A percentile compares a stretch with the other conserved stretches of the same genome.
These are phyloP conservation scores for Danio aesculapii DNA, from an alignment of 2,797 vertebrate genomes.

Conservation along the genomic window DNA sequence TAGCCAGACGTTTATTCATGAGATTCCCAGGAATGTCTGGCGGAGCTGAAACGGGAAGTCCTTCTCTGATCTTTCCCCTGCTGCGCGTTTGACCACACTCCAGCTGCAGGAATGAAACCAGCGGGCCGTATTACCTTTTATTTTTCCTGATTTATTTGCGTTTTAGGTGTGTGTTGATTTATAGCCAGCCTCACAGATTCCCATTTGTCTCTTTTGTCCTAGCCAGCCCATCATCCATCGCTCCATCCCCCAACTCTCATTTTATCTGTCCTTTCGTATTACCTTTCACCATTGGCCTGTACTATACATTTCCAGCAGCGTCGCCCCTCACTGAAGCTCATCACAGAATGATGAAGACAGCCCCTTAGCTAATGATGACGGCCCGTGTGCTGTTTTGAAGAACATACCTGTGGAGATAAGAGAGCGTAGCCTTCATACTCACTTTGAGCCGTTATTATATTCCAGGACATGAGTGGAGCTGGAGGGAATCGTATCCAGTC, in stretches of 20 bases:
- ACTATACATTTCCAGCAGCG: conserved; percentile 33
- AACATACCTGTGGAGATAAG: conserved; percentile 44
- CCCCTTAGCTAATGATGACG: conserved; percentile 34
- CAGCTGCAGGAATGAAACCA: not conserved
- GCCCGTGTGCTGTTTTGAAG: conserved; percentile 29
- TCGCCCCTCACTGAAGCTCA: conserved; percentile 37
- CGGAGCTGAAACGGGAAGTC: not conserved
- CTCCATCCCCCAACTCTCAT: conserved; percentile 19
- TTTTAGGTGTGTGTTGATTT: conserved; percentile 24
- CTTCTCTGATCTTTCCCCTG: conserved; percentile 17
- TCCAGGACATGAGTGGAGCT: conserved; percentile 30
- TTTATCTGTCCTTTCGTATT: conserved; percentile 43
- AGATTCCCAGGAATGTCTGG: conserved; percentile 38
- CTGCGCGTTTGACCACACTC: conserved; percentile 9
- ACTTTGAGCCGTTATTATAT: conserved; percentile 41
- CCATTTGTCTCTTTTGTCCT: conserved; percentile 40
- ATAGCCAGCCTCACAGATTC: conserved; percentile 22
- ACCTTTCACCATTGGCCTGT: conserved; percentile 37
- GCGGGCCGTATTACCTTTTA: not conserved
- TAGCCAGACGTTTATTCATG: conserved; percentile 53
- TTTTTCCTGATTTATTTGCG: conserved; percentile 3
- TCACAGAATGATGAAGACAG: conserved; percentile 30
- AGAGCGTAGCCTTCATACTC: conserved; percentile 9
- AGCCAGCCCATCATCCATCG: conserved; percentile 1
- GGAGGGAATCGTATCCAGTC: conserved; percentile 22